A percentile compares a stretch with the other conserved stretches of the same genome.
phyloP scores from a whole-genome alignment of 2,113 vertebrate species.

The Lasiurus cinereus region DNA sequence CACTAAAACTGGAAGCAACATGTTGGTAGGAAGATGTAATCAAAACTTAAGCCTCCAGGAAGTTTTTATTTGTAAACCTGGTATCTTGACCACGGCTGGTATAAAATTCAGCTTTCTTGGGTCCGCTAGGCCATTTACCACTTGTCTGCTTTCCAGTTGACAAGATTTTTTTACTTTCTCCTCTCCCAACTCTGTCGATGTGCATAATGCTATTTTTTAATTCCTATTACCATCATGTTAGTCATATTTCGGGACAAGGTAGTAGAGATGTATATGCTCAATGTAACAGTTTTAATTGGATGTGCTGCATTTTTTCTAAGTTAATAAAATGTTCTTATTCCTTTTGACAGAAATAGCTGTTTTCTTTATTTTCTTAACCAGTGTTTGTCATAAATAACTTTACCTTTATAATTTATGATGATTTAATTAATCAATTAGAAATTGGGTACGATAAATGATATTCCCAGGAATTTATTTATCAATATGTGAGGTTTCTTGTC shows the following conservation, averaged over 20 bases:
- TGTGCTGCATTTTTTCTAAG: not conserved
- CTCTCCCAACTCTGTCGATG: not conserved
- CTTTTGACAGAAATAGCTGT: not conserved
- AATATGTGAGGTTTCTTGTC: not conserved
- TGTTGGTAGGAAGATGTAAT: not conserved
- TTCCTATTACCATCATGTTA: not conserved
- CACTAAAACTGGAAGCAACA: not conserved
- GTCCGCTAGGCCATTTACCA: not conserved
- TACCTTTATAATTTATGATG: not conserved
- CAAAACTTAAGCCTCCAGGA: not conserved
- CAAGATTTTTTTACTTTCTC: not conserved
- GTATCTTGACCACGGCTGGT: not conserved
- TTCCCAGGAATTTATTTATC: slow-evolving; percentile 24
- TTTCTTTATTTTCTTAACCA: slow-evolving; percentile 23
- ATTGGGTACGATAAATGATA: not conserved
- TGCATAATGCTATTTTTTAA: not conserved
- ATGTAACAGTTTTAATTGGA: not conserved
- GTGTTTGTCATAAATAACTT: not conserved
- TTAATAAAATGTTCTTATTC: not conserved
- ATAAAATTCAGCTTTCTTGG: not conserved
- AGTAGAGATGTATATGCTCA: not conserved
- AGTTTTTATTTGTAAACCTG: not conserved
- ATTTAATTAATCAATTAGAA: not conserved
- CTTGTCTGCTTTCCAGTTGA: not conserved
- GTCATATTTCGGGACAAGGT: not conserved